phyloP scores from a whole-genome alignment of 2,888 invertebrate species.

The Parapristionchus giblindavisi region DNA sequence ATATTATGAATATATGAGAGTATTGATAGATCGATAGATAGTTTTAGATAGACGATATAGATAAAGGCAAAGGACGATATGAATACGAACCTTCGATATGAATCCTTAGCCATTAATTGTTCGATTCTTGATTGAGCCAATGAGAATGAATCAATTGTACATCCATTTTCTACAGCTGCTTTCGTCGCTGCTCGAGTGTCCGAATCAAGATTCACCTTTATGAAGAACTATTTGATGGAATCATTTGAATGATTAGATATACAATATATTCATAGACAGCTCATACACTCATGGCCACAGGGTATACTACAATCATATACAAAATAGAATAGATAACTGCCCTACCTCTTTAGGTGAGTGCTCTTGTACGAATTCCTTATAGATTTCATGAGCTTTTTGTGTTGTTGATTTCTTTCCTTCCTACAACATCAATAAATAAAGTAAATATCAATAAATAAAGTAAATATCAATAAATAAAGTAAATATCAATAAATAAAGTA shows the following conservation, averaged over 20 bases:
- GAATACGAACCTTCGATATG: conserved; percentile 53
- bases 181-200: conserved; percentile 63
- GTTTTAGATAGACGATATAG: conserved; percentile 1
- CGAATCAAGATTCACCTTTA: conserved; percentile 65
- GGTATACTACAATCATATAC: not conserved
- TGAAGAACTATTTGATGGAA: not conserved
- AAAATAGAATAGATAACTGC: not conserved
- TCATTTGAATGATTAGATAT: not conserved
- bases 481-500: not conserved
- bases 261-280: not conserved
- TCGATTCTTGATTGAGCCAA: conserved; percentile 64
- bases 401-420: conserved; percentile 56
- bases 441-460: not conserved
- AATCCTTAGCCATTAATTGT: conserved; percentile 66
- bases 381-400: conserved; percentile 62
- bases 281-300: not conserved
- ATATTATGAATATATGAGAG: not conserved
- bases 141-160: conserved; percentile 59
- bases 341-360: conserved; percentile 61
- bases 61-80: not conserved
- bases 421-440: conserved; percentile 2
- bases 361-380: conserved; percentile 57
- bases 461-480: not conserved
- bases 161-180: conserved; percentile 59
- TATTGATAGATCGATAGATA: too few relatives aligned